These are phyloP conservation scores for Sinonovacula constricta DNA, from an alignment of 1,140 invertebrate genomes.

Conservation along the genomic window DNA sequence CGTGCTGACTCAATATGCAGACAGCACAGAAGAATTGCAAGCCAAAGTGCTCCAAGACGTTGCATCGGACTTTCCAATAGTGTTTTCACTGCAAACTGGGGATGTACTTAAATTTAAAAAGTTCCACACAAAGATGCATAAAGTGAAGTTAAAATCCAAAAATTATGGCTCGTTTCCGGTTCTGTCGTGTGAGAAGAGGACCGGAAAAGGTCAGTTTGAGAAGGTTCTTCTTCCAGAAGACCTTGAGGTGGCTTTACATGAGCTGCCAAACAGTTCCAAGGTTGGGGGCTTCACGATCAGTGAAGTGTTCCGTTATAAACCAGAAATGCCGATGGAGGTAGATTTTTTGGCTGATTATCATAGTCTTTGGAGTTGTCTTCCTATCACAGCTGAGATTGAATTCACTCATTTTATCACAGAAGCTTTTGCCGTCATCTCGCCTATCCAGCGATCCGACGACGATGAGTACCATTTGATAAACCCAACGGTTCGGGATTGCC, in stretches of 20 bases:
- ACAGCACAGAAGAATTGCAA: slow-evolving; percentile 19
- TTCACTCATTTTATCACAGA: slow-evolving; percentile 46
- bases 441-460: slow-evolving; percentile 17
- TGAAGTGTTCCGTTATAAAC: slow-evolving; percentile 39
- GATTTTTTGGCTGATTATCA: slow-evolving; percentile 47
- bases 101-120: slow-evolving; percentile 47
- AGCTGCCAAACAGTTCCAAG: slow-evolving; percentile 29
- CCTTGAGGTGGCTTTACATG: slow-evolving; percentile 33
- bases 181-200: slow-evolving; percentile 33
- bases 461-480: slow-evolving; percentile 10
- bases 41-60: slow-evolving; percentile 46
- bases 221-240: slow-evolving; percentile 46
- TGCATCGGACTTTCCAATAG: slow-evolving; percentile 38
- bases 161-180: slow-evolving; percentile 19
- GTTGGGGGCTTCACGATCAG: slow-evolving; percentile 31
- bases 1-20: slow-evolving; percentile 1
- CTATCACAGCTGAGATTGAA: slow-evolving; percentile 40
- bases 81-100: slow-evolving; percentile 41
- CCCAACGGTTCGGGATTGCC: slow-evolving; percentile 25
- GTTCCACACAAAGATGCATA: slow-evolving; percentile 33
- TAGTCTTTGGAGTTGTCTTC: slow-evolving; percentile 41
- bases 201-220: slow-evolving; percentile 11
- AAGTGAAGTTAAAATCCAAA: slow-evolving; percentile 44
- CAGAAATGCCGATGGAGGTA: slow-evolving; percentile 32
- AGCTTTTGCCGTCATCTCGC: slow-evolving; percentile 34